Percentiles rank a stretch among this genome's conserved stretches.
Evolutionary conservation across 2,888 invertebrate genomes (phyloP).

Genomic region (Sinelater perroti): DNA sequence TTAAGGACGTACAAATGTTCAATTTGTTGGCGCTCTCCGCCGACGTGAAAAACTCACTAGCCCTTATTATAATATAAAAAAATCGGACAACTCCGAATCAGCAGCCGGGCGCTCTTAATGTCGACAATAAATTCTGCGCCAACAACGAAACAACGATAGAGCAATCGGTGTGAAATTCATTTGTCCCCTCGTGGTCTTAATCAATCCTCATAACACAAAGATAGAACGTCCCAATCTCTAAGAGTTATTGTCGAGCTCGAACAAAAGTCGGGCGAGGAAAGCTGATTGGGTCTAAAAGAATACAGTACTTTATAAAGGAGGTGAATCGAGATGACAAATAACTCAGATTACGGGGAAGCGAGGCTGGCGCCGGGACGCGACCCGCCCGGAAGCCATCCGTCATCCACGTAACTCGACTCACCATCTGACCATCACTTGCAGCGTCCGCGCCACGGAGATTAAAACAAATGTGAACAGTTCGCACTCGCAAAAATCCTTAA

Average conservation of each 20-base stretch:
- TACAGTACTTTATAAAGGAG: conserved; percentile 59
- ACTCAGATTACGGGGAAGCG: conserved; percentile 56
- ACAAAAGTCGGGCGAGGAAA: conserved; percentile 58
- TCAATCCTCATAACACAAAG: conserved; percentile 60
- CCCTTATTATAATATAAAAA: conserved; percentile 51
- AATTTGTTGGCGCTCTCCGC: conserved; percentile 50
- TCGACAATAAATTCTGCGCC: conserved; percentile 55
- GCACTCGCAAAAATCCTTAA: conserved; percentile 15
- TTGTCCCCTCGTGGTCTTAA: conserved; percentile 58
- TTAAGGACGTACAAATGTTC: conserved; percentile 50
- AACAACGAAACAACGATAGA: conserved; percentile 56
- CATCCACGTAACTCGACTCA: conserved; percentile 48
- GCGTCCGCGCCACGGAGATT: conserved; percentile 12
- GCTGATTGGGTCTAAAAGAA: conserved; percentile 60
- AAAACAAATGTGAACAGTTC: conserved; percentile 10
- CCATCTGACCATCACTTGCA: conserved; percentile 42
- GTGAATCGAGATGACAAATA: conserved; percentile 60
- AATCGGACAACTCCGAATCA: conserved; percentile 55
- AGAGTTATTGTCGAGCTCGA: conserved; percentile 56
- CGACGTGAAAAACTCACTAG: conserved; percentile 40
- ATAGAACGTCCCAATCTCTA: conserved; percentile 57
- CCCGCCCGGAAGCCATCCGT: conserved; percentile 54
- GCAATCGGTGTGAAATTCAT: conserved; percentile 61
- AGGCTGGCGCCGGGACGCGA: conserved; percentile 55
- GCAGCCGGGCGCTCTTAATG: conserved; percentile 51